Base-by-base conservation (phyloP, 2,113 vertebrate species). In the Paratilapia polleni region DNA sequence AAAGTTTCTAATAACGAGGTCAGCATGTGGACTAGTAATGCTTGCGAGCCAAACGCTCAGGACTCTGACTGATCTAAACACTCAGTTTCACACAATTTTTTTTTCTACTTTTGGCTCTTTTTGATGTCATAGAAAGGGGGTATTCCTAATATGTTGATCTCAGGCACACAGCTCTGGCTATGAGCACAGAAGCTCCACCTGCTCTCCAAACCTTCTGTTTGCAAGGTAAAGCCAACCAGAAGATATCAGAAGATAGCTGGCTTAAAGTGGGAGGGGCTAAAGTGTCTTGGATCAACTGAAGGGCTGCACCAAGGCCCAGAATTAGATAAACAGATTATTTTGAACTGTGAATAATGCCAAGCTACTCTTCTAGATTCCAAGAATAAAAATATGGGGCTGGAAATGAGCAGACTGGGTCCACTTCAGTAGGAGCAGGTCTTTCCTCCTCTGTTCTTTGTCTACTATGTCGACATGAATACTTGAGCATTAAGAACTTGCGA, bases 401-500 rank as follows among this genome's bases (percentile, higher is more conserved):
- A 31, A 54, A 54, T 73, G 10, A 73, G 6, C 4, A 1, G 19
- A 31, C 68, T 31, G 47, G 47, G 68, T 54, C 68, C 68, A 54
- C 26, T 73, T 73, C 43, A 73, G n/a, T n/a, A n/a, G n/a, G 54
- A 73, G 68, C 19, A 31, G 19, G 47, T 47, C 2, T 73, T 73
- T 73, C 68, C 68, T 73, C 47, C 68, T 70, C 66, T 70, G 66
- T 70, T 70, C 43, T 70, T 52, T 70, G 66, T 70, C 66, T 43
- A 31, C 24, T 43, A 70, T 70, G 43, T 70, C 17, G 24, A 70
- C 66, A 52, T 70, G 66, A 49, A 52, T 49, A 49, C 43, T 31
- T 26, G 11, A 73, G 26, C 47, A n/a, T 52, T 73, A 52, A 52
- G 68, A 73, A 54, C 4, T 0, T 73, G 68, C 68, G 47, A 73